Evolutionary conservation across 2,888 invertebrate genomes (phyloP).

Genomic region (Stramonita haemastoma): DNA sequence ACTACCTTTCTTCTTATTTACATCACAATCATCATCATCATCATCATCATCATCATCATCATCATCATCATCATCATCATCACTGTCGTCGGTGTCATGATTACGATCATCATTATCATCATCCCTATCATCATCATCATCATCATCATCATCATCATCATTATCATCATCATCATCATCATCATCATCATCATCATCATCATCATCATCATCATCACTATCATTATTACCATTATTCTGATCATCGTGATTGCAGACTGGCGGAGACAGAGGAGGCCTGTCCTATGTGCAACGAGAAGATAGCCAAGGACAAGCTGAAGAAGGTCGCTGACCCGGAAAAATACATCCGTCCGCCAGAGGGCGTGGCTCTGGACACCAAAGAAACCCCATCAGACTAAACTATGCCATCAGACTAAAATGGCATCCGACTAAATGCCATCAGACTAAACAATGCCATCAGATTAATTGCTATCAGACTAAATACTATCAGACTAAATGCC

Average conservation of each 20-base stretch:
- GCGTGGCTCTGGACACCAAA: background rate
- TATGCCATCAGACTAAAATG: background rate
- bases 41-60: no score
- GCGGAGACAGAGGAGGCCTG: conserved; percentile 81
- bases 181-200: no score
- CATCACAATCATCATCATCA: no score
- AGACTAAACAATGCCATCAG: background rate
- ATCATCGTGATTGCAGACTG: conserved; percentile 57
- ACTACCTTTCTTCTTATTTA: no score
- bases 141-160: no score
- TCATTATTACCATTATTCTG: no score
- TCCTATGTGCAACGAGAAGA: conserved; percentile 87
- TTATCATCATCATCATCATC: no score
- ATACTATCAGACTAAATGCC: background rate
- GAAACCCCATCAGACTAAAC: background rate
- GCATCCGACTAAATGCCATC: background rate
- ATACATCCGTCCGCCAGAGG: conserved; percentile 47
- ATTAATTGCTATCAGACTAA: background rate
- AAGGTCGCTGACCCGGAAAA: conserved; percentile 65
- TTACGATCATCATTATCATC: no score
- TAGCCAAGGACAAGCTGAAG: conserved; percentile 70
- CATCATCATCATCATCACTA: no score
- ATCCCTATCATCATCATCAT: no score
- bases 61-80: no score
- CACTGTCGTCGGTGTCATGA: no score